Conservation (phyloP, 1,140 invertebrate genomes). For the Teleopsis dalmanni region DNA sequence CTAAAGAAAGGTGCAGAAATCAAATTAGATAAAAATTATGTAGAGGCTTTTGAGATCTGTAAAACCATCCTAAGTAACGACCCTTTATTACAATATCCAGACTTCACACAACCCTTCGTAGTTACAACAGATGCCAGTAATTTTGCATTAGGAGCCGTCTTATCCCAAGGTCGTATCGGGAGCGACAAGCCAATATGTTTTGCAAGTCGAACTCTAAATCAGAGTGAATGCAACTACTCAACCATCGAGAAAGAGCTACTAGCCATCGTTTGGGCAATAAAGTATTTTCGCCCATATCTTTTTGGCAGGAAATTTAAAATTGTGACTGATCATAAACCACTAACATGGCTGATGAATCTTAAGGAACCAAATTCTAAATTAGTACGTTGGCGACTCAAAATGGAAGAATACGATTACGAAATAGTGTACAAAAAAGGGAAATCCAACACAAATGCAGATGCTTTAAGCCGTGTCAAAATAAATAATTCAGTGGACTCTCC, state of each 20-base stretch:
- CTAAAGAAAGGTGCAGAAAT: too few species aligned
- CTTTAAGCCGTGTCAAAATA: too few species aligned
- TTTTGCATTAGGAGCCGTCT: constrained; percentile 24
- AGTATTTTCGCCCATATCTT: constrained; percentile 42
- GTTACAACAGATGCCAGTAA: constrained; percentile 23
- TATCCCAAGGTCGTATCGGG: constrained; percentile 23
- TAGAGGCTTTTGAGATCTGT: constrained; percentile 43
- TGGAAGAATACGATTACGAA: too few species aligned
- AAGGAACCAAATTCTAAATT: too few species aligned
- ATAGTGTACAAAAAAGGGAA: too few species aligned
- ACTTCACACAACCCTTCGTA: constrained; percentile 16
- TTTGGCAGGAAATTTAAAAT: constrained; percentile 38
- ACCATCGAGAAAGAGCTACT: constrained; percentile 47
- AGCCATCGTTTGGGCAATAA: constrained; percentile 46
- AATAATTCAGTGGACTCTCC: too few species aligned
- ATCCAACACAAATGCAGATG: too few species aligned
- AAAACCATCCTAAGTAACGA: constrained; percentile 32
- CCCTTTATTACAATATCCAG: constrained; percentile 19
- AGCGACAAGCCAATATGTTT: constrained; percentile 33
- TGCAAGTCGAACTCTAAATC: constrained; percentile 38
- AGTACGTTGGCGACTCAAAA: too few species aligned
- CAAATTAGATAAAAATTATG: constrained; percentile 38
- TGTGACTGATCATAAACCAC: constrained; percentile 47
- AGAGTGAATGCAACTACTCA: constrained; percentile 45
- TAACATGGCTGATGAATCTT: constrained; percentile 49